phyloP scores from a whole-genome alignment of 2,888 invertebrate genomes.

The Epicampocera succincta region DNA sequence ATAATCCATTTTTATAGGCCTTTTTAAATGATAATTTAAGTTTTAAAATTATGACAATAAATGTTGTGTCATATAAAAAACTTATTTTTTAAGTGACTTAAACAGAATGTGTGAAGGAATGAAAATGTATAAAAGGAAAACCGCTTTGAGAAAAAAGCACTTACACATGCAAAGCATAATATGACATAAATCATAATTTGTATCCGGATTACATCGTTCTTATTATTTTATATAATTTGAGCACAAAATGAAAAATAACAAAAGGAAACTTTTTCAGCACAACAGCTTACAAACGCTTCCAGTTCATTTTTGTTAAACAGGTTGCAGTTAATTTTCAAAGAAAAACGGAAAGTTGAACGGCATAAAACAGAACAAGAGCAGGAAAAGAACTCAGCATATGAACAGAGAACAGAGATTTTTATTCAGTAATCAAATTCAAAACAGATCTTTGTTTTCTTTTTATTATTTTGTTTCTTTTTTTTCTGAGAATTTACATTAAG shows the following conservation, averaged over 20 bases:
- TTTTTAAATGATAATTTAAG: no score
- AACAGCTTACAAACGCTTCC: conserved; percentile 64
- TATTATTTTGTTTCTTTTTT: no score
- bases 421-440: conserved; percentile 51
- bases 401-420: conserved; percentile 52
- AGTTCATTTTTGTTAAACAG: conserved; percentile 43
- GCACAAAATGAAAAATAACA: conserved; percentile 39
- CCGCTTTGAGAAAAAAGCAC: conserved; percentile 29
- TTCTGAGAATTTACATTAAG: no score
- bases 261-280: conserved; percentile 41
- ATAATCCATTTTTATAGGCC: conserved; percentile 64
- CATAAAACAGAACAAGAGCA: background rate
- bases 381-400: conserved; percentile 4
- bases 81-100: conserved; percentile 24
- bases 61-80: background rate
- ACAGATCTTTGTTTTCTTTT: conserved; percentile 47
- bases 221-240: conserved; percentile 30
- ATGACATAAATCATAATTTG: conserved; percentile 54
- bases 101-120: conserved; percentile 36
- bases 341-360: background rate
- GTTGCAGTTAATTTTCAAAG: conserved; percentile 30
- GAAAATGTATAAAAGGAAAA: conserved; percentile 18
- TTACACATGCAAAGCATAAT: conserved; percentile 3
- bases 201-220: conserved; percentile 49
- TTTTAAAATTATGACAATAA: conserved; percentile 46